Evolutionary conservation across 2,888 invertebrate genomes (phyloP), one percentile per base, ranked within the genome.

Genomic region (Idaea straminata): DNA sequence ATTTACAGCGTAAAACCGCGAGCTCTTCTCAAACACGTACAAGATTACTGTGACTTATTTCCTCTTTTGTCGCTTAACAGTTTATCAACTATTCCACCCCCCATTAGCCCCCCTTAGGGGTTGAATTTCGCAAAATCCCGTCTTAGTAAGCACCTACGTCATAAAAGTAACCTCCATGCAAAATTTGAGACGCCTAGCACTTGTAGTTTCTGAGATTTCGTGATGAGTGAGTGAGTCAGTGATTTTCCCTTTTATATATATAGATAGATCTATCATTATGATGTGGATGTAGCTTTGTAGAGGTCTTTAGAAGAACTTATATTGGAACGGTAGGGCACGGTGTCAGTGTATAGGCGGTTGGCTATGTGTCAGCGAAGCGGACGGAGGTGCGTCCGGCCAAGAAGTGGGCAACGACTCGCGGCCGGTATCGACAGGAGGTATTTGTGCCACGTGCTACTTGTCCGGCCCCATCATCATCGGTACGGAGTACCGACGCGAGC

Each of bases 361-460:
- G 62, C 70, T 74, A 69, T 71, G 74, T 77, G 78, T 74, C 72
- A 75, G 66, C 68, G 72, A 79, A 83, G 69, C 68, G 70, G 79
- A 84, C 83, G 89, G 87, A 88, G 86, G 85, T 82, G 79, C 79
- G 84, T 86, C 89, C 88, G 88, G 86, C 80, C 77, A 74, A 80
- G 79, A 86, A 86, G 88, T 87, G 84, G 85, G 86, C 84, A 62
- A 69, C 65, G 66, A 81, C 84, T 83, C 84, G 4, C 34, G 59
- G 7, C 58, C 47, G 47, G 13, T 47, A 7, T 47, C 83, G 83
- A 79, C 78, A 75, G 77, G 77, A 81, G 86, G 91, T 85, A 92
- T 91, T 82, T 88, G 83, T 87, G 91, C 83, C 91, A 78, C 80
- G 89, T 82, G 80, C 88, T 77, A 88, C 86, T 87, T 86, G 83